Conservation (phyloP, 1,140 invertebrate genomes). For the Eueides isabella region DNA sequence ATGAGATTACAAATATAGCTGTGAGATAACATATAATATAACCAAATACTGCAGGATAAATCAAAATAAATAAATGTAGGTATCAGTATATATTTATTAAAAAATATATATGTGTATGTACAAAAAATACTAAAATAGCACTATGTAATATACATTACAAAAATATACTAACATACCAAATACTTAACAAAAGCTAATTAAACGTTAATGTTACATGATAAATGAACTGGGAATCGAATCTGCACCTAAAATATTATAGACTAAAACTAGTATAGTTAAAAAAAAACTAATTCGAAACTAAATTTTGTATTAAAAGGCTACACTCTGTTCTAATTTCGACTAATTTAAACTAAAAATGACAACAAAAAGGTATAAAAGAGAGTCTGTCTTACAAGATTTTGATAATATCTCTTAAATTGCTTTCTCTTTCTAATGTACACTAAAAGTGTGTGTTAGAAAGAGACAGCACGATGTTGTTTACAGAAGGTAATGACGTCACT, state of each 20-base stretch:
- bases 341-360: neutral
- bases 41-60: too few species aligned
- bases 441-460: neutral
- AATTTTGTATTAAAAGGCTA: neutral
- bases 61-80: too few species aligned
- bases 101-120: slow-evolving; percentile 3
- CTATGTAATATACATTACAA: slow-evolving; percentile 7
- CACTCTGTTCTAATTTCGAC: neutral
- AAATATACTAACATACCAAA: neutral
- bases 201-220: neutral
- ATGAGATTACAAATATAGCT: too few species aligned
- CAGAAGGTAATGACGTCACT: too few species aligned
- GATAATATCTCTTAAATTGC: too few species aligned
- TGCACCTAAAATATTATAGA: neutral
- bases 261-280: neutral
- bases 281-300: neutral
- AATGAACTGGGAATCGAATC: neutral
- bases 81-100: neutral
- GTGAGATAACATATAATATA: too few species aligned
- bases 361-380: neutral
- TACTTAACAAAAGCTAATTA: neutral
- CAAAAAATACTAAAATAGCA: slow-evolving; percentile 9
- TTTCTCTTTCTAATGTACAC: neutral
- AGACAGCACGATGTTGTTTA: neutral
- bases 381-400: neutral